These are phyloP conservation scores for Intellagama lesueurii DNA, from an alignment of 2,797 vertebrate species.

Conservation along the genomic window DNA sequence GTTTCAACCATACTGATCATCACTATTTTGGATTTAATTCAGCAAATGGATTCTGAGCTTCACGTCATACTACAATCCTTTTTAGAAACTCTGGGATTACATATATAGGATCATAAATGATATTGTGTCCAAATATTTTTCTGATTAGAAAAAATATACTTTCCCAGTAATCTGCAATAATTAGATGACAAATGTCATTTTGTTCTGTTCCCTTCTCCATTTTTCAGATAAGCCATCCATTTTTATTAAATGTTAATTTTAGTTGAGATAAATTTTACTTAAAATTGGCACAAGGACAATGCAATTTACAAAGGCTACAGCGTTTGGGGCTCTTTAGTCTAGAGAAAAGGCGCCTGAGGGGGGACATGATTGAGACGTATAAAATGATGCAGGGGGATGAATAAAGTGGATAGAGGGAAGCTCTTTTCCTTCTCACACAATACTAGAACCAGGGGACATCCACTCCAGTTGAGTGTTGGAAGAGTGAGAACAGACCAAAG, in stretches of 20 bases:
- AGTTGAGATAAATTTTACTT: not conserved
- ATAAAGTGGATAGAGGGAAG: too few species aligned
- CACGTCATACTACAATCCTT: not conserved
- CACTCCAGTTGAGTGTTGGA: too few species aligned
- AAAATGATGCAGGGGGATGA: too few species aligned
- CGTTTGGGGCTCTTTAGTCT: too few species aligned
- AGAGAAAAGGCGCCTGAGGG: too few species aligned
- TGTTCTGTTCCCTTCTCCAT: not conserved
- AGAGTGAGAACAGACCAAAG: too few species aligned
- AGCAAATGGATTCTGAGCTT: not conserved
- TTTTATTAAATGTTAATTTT: not conserved
- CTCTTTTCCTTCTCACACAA: too few species aligned
- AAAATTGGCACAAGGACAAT: not conserved
- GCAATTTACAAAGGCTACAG: not conserved
- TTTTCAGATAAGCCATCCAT: not conserved
- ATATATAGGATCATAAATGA: not conserved
- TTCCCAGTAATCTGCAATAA: conserved; percentile 3
- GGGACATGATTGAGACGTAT: too few species aligned
- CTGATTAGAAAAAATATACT: not conserved
- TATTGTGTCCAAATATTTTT: not conserved
- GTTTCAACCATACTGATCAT: not conserved
- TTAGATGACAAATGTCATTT: not conserved
- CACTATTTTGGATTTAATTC: not conserved
- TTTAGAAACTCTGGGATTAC: not conserved
- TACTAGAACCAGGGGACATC: too few species aligned